Evolutionary conservation across 2,888 invertebrate species (phyloP).

Genomic region (Limnephilus auricula): DNA sequence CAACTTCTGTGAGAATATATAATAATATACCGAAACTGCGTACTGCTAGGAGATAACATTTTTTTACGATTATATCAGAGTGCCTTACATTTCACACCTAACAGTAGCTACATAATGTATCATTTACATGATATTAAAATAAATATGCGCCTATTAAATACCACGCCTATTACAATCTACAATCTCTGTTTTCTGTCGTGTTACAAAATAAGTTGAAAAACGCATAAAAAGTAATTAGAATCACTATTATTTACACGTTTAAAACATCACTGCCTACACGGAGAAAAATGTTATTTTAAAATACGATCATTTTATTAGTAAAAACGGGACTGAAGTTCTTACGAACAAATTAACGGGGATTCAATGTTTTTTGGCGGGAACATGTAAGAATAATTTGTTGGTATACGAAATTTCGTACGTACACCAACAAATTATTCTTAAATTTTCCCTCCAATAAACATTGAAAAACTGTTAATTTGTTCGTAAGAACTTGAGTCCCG

Average conservation of each 20-base stretch:
- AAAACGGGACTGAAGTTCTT: too few relatives aligned
- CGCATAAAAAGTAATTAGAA: background rate
- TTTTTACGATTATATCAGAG: background rate
- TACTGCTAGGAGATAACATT: background rate
- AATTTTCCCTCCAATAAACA: too few relatives aligned
- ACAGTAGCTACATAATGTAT: background rate
- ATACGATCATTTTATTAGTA: too few relatives aligned
- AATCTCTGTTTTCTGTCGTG: background rate
- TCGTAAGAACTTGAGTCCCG: too few relatives aligned
- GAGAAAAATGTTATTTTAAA: too few relatives aligned
- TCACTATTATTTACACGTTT: background rate
- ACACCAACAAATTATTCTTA: too few relatives aligned
- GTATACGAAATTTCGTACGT: too few relatives aligned
- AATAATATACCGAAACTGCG: background rate
- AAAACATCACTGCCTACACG: background rate
- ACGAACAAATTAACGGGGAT: too few relatives aligned
- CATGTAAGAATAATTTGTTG: too few relatives aligned
- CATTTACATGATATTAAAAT: background rate
- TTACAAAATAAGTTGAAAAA: background rate
- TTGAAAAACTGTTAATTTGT: too few relatives aligned
- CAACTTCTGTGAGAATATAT: background rate
- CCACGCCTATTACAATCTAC: background rate
- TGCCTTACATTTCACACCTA: background rate
- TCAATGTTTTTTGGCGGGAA: too few relatives aligned
- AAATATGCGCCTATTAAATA: background rate